phyloP scores from a whole-genome alignment of 1,140 invertebrate species.

The Micrasema minimum region DNA sequence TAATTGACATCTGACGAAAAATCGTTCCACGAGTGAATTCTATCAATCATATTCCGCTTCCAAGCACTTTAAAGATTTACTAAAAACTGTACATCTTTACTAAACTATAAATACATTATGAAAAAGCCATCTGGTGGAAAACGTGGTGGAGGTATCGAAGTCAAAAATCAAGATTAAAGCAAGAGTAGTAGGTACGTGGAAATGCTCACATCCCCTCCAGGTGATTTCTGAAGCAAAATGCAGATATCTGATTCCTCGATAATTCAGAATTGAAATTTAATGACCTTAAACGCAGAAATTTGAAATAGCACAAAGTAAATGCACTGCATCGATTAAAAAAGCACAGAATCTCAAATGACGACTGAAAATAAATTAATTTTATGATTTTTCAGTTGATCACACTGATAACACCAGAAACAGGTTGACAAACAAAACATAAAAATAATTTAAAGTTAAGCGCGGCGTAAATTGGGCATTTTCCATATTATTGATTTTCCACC shows the following conservation, averaged over 20 bases:
- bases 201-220: conserved; percentile 55
- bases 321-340: conserved; percentile 59
- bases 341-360: conserved; percentile 62
- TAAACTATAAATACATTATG: conserved; percentile 48
- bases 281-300: conserved; percentile 56
- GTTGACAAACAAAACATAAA: no score
- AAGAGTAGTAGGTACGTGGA: no score
- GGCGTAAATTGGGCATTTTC: no score
- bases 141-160: conserved; percentile 32
- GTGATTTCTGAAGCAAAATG: conserved; percentile 59
- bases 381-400: not conserved
- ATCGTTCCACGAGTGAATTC: no score
- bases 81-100: not conserved
- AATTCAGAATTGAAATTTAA: conserved; percentile 48
- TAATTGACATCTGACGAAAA: no score
- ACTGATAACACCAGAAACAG: no score
- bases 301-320: conserved; percentile 59
- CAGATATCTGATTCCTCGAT: conserved; percentile 58
- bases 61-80: conserved; percentile 13
- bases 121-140: conserved; percentile 39
- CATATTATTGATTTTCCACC: no score
- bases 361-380: conserved; percentile 65
- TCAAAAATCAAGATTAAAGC: conserved; percentile 11
- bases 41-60: no score
- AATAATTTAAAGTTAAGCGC: no score